These are phyloP conservation scores for Thomomys bottae DNA, from an alignment of 2,113 vertebrate genomes.

Conservation along the genomic window DNA sequence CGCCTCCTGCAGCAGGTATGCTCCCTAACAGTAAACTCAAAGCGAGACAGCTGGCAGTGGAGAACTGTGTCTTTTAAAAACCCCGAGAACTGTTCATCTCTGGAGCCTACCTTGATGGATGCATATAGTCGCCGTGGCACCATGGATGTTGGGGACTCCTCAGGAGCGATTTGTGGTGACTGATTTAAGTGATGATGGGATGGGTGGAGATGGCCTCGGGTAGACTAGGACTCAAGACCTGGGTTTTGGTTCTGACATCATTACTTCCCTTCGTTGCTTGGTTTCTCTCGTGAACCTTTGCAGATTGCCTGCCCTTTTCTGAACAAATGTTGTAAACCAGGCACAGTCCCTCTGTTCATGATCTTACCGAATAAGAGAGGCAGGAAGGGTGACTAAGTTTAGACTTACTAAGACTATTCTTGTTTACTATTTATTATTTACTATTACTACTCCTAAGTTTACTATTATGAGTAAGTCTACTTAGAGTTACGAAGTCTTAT, in stretches of 20 bases:
- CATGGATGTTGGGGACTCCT: neutral
- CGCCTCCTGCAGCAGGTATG: neutral
- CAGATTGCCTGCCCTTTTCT: slow-evolving; percentile 14
- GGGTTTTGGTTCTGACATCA: slow-evolving; percentile 25
- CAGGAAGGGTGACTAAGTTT: no score
- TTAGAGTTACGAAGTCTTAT: no score
- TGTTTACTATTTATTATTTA: no score
- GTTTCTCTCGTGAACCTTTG: slow-evolving; percentile 15
- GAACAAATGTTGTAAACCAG: slow-evolving; percentile 12
- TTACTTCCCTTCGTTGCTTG: neutral
- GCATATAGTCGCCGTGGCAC: no score
- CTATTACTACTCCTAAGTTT: neutral
- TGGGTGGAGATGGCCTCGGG: no score
- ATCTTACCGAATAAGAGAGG: neutral
- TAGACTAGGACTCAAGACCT: neutral
- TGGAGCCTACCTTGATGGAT: neutral
- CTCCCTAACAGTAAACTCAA: neutral
- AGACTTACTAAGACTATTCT: no score
- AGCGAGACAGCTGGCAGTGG: neutral
- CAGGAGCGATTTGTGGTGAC: no score
- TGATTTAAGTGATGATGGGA: no score
- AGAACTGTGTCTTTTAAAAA: slow-evolving; percentile 13
- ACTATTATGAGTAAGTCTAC: no score
- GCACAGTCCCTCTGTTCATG: neutral
- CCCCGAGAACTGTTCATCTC: neutral